phyloP scores from a whole-genome alignment of 1,140 invertebrate species.

The Dryas iulia region DNA sequence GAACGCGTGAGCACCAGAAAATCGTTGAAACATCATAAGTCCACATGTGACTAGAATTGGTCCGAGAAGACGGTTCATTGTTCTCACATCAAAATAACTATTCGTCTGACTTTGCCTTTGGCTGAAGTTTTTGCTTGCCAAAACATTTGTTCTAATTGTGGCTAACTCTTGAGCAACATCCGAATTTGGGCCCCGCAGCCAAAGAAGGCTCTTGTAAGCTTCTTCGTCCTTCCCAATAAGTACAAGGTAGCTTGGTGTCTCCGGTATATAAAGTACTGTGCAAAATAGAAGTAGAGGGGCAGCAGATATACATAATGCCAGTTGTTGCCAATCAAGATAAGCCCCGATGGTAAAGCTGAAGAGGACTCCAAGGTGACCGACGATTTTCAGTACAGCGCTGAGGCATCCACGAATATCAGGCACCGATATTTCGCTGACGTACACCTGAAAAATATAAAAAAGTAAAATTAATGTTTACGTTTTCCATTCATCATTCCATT shows the following conservation, averaged over 20 bases:
- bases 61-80: constrained; percentile 77
- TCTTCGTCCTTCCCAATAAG: constrained; percentile 83
- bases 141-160: constrained; percentile 85
- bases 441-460: constrained; percentile 84
- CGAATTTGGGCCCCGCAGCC: constrained; percentile 87
- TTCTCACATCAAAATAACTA: constrained; percentile 68
- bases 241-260: constrained; percentile 86
- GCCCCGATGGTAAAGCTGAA: constrained; percentile 91
- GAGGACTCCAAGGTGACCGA: constrained; percentile 91
- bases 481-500: too few relatives aligned
- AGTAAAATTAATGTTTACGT: not conserved
- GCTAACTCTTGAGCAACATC: constrained; percentile 88
- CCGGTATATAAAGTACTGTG: constrained; percentile 83
- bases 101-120: constrained; percentile 72
- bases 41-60: constrained; percentile 91
- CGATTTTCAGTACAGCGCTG: constrained; percentile 92
- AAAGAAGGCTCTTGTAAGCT: constrained; percentile 87
- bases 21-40: constrained; percentile 92
- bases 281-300: constrained; percentile 83
- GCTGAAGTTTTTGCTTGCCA: constrained; percentile 78
- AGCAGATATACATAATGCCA: constrained; percentile 88
- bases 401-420: constrained; percentile 92
- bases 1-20: constrained; percentile 92
- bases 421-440: constrained; percentile 95
- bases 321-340: constrained; percentile 91